phyloP scores from a whole-genome alignment of 2,888 invertebrate species.

The Chymomyza amoena region DNA sequence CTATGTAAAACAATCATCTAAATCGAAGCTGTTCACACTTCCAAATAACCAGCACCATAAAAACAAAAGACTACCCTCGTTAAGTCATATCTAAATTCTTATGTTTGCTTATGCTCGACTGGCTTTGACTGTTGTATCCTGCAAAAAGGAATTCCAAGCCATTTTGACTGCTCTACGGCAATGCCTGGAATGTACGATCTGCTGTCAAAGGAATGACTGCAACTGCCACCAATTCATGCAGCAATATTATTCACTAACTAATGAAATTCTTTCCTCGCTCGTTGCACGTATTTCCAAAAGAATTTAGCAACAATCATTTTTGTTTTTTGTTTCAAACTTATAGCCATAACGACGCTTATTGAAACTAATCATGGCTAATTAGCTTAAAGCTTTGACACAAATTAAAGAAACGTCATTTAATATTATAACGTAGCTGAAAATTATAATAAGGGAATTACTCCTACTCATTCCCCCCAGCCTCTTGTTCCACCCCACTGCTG shows the following conservation, averaged over 20 bases:
- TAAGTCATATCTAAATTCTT: not conserved
- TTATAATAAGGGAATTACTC: conserved; percentile 3
- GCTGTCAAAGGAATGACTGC: not conserved
- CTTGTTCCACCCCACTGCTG: too few species aligned
- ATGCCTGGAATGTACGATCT: not conserved
- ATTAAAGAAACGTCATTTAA: conserved; percentile 12
- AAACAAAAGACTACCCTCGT: not conserved
- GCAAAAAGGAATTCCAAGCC: not conserved
- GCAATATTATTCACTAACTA: not conserved
- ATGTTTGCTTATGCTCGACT: not conserved
- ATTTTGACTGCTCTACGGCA: too few species aligned
- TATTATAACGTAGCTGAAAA: conserved; percentile 6
- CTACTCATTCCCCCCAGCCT: not conserved
- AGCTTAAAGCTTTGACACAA: conserved; percentile 42
- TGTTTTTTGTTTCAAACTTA: not conserved
- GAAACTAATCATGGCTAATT: conserved; percentile 35
- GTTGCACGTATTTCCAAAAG: not conserved
- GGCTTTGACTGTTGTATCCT: not conserved
- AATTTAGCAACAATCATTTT: not conserved
- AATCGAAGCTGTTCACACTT: too few species aligned
- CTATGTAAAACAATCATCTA: too few species aligned
- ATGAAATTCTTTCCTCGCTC: not conserved
- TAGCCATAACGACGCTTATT: not conserved
- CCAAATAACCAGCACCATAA: not conserved
- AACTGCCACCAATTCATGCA: not conserved